Evolutionary conservation across 2,888 invertebrate species (phyloP), one percentile per base, ranked within the genome.

Genomic region (Dynastes hyllus): DNA sequence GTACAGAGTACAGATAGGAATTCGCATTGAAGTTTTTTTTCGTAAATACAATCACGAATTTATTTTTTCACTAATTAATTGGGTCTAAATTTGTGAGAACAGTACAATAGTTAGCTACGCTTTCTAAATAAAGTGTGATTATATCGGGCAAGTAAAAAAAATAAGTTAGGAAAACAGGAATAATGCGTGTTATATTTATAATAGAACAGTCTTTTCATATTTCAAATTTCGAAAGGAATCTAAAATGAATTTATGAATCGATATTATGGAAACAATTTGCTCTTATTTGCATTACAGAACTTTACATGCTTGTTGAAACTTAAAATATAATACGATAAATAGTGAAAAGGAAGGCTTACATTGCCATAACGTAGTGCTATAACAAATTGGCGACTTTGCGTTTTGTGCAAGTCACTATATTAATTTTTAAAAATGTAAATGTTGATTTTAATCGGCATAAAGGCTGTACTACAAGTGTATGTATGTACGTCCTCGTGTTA

Each of bases 331-430:
- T 22, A 55, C 55, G 55, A 11, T 45, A 45, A 45, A 55, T 8
- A 22, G n/a, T 55, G 55, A 55, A 55, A 55, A 55, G 6, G 16
- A 66, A n/a, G 9, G n/a, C 32, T 37, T 66, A 66, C 8, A n/a
- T 37, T 32, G 4, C 29, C 29, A 29, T 13, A 63, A 13, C 32
- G 32, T 8, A 32, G 5, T 40, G n/a, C 45, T 66, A 45, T 66
- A 66, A 16, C 37, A 37, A 40, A 45, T 45, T 45, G 45, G 11
- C 13, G 37, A 40, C 40, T 37, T 40, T 40, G 40, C 66, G 45
- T 66, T 66, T 66, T 16, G 40, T 40, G 45, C 66, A 66, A 66
- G 66, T 66, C 66, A 66, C 11, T 66, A 66, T 40, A 45, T 45
- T 45, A 45, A 45, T 45, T 45, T 45, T 45, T 45, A 32, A 63